phyloP scores from a whole-genome alignment of 2,797 vertebrate species.

The Alca torda region DNA sequence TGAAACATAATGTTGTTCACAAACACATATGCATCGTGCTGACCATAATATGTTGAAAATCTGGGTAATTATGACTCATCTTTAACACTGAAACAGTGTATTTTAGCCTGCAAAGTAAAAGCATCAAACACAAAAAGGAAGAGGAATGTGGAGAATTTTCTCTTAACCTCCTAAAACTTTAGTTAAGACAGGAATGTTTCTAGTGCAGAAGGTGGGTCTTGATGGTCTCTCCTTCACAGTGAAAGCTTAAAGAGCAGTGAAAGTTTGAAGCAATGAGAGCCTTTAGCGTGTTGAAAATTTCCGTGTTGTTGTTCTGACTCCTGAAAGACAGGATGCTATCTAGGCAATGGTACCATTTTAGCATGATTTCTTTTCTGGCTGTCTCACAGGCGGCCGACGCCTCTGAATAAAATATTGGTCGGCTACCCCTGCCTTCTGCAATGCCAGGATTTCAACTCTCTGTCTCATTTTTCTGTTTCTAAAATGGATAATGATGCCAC shows the following conservation, averaged over 20 bases:
- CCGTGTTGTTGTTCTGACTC: not conserved
- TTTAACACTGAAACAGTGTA: not conserved
- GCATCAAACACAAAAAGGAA: not conserved
- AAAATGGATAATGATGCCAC: not conserved
- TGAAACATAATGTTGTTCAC: not conserved
- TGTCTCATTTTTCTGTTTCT: not conserved
- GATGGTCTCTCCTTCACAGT: not conserved
- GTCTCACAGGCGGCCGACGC: fast-evolving
- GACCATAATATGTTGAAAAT: not conserved
- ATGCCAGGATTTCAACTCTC: fast-evolving
- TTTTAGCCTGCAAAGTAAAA: not conserved
- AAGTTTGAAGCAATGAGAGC: not conserved
- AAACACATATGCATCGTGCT: not conserved
- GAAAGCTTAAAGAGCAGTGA: not conserved
- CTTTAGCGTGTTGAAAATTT: not conserved
- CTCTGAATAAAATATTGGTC: not conserved
- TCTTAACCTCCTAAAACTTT: not conserved
- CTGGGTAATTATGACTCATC: not conserved
- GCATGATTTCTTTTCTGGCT: not conserved
- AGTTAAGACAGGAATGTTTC: not conserved
- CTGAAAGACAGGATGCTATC: not conserved
- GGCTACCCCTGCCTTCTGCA: not conserved
- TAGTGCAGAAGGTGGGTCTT: not conserved
- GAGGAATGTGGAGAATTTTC: not conserved
- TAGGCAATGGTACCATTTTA: not conserved